These are phyloP conservation scores for Mus minutoides DNA, from an alignment of 2,797 vertebrate genomes.

Conservation along the genomic window DNA sequence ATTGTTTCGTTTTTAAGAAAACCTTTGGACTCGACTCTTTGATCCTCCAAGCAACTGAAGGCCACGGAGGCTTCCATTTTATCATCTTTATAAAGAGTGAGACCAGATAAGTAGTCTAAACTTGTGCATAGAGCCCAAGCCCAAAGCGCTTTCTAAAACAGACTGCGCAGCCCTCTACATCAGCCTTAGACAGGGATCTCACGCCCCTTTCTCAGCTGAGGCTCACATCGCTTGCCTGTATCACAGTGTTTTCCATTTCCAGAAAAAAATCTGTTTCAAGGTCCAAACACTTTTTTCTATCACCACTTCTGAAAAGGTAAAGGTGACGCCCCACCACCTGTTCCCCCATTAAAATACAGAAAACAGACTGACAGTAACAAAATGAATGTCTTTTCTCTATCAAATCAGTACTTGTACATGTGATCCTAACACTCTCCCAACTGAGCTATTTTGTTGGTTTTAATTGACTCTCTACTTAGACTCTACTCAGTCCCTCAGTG, in stretches of 20 bases:
- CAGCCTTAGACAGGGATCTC: background rate
- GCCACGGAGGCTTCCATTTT: background rate
- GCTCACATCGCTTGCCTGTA: background rate
- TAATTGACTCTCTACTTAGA: background rate
- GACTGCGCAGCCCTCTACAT: background rate
- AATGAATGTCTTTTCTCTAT: background rate
- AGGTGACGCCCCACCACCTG: background rate
- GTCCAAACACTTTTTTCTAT: background rate
- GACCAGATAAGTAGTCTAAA: background rate
- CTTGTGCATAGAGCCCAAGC: background rate
- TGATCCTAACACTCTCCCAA: background rate
- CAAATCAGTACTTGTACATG: background rate
- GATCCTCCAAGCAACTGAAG: background rate
- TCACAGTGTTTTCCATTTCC: background rate
- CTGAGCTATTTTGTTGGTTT: background rate
- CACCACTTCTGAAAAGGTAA: background rate
- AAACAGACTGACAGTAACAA: background rate
- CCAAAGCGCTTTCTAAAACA: background rate
- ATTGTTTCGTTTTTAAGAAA: background rate
- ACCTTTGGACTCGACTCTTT: background rate
- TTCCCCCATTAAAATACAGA: constrained; percentile 35
- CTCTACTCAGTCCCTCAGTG: background rate
- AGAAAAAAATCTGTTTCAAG: background rate
- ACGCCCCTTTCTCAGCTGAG: background rate
- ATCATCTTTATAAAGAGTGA: background rate